phyloP scores from a whole-genome alignment of 2,113 vertebrate genomes.

The Oophaga pumilio region DNA sequence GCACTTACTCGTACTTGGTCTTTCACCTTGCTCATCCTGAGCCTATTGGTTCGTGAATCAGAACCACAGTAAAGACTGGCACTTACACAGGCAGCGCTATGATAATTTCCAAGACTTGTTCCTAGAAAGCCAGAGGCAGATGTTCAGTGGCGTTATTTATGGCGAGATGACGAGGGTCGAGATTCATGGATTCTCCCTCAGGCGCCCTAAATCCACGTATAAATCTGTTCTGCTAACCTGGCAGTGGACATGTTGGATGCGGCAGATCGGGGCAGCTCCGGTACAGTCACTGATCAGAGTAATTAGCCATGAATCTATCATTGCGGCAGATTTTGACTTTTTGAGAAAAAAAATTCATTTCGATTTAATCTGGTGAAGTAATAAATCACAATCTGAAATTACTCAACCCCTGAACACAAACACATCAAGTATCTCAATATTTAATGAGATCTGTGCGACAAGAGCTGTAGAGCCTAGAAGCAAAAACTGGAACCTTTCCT shows the following conservation, averaged over 20 bases:
- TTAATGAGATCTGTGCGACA: not conserved
- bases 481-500: not conserved
- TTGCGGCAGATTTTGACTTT: not conserved
- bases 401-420: not conserved
- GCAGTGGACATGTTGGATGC: not conserved
- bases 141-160: not conserved
- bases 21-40: not conserved
- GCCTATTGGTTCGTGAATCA: not conserved
- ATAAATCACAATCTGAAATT: not conserved
- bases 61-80: too few species aligned
- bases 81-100: too few species aligned
- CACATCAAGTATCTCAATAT: not conserved
- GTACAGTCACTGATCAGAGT: not conserved
- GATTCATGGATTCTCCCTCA: constrained; percentile 4
- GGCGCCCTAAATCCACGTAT: not conserved
- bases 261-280: not conserved
- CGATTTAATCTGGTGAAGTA: not conserved
- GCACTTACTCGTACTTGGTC: too few species aligned
- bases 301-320: not conserved
- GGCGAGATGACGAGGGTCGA: not conserved
- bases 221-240: not conserved
- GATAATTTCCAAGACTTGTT: not conserved
- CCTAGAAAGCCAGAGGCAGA: not conserved
- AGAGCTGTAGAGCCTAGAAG: not conserved
- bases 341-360: constrained; percentile 1